These are phyloP conservation scores for Erannis defoliaria DNA, from an alignment of 2,888 invertebrate species.

Conservation along the genomic window DNA sequence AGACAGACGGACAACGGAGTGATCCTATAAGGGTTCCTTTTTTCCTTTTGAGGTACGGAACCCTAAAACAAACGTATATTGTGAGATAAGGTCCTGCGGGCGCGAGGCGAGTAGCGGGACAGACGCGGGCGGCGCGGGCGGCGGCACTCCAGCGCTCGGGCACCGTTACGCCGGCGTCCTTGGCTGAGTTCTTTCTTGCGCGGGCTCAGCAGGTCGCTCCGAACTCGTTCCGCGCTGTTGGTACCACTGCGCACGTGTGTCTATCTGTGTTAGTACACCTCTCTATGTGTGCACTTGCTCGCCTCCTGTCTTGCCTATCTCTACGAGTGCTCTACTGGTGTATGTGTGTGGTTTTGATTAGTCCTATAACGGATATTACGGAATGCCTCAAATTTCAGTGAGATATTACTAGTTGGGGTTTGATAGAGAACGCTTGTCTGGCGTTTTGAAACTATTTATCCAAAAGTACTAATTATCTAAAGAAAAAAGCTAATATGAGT, in stretches of 20 bases:
- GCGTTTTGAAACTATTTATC: not conserved
- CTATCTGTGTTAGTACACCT: constrained; percentile 52
- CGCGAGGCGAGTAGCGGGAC: constrained; percentile 58
- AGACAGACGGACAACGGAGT: too few species aligned
- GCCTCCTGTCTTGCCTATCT: constrained; percentile 36
- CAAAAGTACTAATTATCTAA: too few species aligned
- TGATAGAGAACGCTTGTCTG: not conserved
- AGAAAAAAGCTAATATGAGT: too few species aligned
- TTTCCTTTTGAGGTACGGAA: too few species aligned
- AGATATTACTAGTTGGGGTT: constrained; percentile 39
- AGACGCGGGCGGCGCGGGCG: constrained; percentile 27
- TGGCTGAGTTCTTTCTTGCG: constrained; percentile 86
- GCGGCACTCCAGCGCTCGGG: constrained; percentile 50
- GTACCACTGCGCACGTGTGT: constrained; percentile 74
- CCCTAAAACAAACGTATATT: too few species aligned
- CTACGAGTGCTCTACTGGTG: constrained; percentile 44
- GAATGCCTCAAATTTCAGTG: constrained; percentile 68
- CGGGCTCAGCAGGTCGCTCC: constrained; percentile 80
- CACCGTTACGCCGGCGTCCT: constrained; percentile 85
- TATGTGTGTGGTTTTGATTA: constrained; percentile 75
- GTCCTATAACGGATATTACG: constrained; percentile 83
- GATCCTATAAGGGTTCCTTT: too few species aligned
- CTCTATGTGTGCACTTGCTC: constrained; percentile 51
- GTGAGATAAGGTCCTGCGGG: constrained; percentile 42
- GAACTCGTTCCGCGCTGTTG: constrained; percentile 79